Base-by-base conservation (phyloP, 2,888 invertebrate genomes). In the Petrolisthes cinctipes region DNA sequence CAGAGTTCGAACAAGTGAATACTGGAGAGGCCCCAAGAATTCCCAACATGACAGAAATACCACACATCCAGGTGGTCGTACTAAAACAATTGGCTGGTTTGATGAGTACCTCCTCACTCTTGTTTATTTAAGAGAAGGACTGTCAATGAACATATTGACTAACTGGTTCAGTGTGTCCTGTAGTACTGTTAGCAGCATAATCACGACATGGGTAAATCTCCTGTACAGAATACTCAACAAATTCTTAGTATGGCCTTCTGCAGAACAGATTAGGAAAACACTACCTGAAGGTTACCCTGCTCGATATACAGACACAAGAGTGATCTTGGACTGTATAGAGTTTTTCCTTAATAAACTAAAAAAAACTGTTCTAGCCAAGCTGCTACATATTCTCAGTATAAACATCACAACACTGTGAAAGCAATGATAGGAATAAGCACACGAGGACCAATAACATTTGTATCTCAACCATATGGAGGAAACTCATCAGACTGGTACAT, bases 281-380 rank as follows among this genome's bases (percentile, higher is more conserved):
- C 5, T 80, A n/a, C 80, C 80, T 23, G 6, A 53, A 51, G 17
- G 73, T 14, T 73, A 73, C 20, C 73, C 20, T 11, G 73, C 73
- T 20, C 7, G n/a, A 73, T 73, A 73, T 73, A n/a, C 20, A 11
- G 73, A n/a, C 20, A 73, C 73, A 14, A 6, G 73, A 20, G 17
- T 73, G 7, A 73, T 73, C 73, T n/a, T 73, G 73, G 73, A 73
- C 20, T 73, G 73, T 73, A 73, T n/a, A n/a, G 73, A 73, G n/a
- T 73, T 73, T 73, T 73, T 73, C 20, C 17, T 73, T 73, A 20
- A 73, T 11, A 73, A 73, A 20, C n/a, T n/a, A 14, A 7, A 11
- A 73, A 20, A n/a, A 73, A n/a, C n/a, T 73, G 73, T 73, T n/a
- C 73, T 11, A 20, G n/a, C 20, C 73, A 73, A 20, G 73, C 73